Evolutionary conservation across 2,888 invertebrate species (phyloP).

Genomic region (Drosophila borborema): DNA sequence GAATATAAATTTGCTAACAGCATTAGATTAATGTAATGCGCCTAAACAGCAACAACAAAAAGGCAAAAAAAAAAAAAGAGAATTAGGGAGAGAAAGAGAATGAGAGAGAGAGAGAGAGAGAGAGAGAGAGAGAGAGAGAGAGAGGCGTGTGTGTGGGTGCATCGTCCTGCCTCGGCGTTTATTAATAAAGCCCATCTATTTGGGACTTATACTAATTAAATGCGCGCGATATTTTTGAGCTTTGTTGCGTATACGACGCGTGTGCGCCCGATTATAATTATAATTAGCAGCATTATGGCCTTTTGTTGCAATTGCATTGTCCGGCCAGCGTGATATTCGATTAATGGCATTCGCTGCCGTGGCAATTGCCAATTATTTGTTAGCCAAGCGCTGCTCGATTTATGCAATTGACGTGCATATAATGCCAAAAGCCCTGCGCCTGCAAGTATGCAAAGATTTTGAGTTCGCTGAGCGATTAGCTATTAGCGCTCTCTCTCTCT

Average conservation of each 20-base stretch:
- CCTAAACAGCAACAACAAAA: slow-evolving; percentile 15
- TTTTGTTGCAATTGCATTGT: slow-evolving; percentile 1
- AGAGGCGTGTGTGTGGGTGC: neutral
- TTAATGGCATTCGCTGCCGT: slow-evolving; percentile 29
- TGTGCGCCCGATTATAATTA: slow-evolving; percentile 44
- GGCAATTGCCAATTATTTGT: slow-evolving; percentile 65
- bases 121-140: neutral
- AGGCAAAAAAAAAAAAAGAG: neutral
- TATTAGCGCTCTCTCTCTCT: neutral
- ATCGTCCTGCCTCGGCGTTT: slow-evolving; percentile 48
- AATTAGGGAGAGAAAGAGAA: too few species aligned
- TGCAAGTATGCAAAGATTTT: slow-evolving; percentile 33
- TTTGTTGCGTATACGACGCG: slow-evolving; percentile 37
- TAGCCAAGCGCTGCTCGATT: slow-evolving; percentile 32
- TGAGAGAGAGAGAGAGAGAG: neutral
- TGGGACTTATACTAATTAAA: slow-evolving; percentile 76
- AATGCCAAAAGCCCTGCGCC: slow-evolving; percentile 19
- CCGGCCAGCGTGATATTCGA: slow-evolving; percentile 34
- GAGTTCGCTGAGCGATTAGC: neutral
- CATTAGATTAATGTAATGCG: slow-evolving; percentile 63
- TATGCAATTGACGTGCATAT: slow-evolving; percentile 9
- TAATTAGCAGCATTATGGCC: slow-evolving; percentile 36
- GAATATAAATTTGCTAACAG: slow-evolving; percentile 61
- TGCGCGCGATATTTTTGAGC: slow-evolving; percentile 58
- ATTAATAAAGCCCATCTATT: slow-evolving; percentile 65